Evolutionary conservation across 2,888 invertebrate species (phyloP), one percentile per base, ranked within the genome.

Genomic region (Diarsia rubi): DNA sequence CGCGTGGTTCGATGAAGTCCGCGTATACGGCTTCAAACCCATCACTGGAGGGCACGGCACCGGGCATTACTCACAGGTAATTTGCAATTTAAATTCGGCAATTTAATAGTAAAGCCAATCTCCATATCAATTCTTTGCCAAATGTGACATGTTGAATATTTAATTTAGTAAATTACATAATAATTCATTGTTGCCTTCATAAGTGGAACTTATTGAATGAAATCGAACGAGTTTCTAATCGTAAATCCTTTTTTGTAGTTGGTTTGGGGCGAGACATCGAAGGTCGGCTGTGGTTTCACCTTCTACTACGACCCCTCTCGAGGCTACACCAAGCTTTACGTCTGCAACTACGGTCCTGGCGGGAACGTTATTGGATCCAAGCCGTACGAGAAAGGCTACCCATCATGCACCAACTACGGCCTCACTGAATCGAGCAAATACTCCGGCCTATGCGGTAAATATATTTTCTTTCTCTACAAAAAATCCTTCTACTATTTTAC

Each of bases 271-370:
- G 98, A 98, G 91, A 98, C 98, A 19, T 98, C 98, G 90, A 97
- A 98, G 85, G 97, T 99, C 71, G 99, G 99, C 75, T 99, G 99
- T 91, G 99, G 99, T 45, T 99, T 97, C 92, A 97, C 98, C 0
- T 98, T 98, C 94, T 99, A 98, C 95, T 98, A 98, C 90, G 98
- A 98, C 89, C 97, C 97, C 3, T 83, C 92, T 4, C 95, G 97
- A 86, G 98, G 98, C 86, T 98, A 98, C 93, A 98, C 98, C 85
- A 98, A 98, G 93, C 97, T 98, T 78, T 98, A 98, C 94, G 98
- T 98, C 71, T 98, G 98, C 97, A 98, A 98, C 95, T 98, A 98
- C 90, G 98, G 98, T 72, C 98, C 98, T 19, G 98, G 98, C 81
- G 98, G 98, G 81, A 98, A 98, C 90, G 97, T 98, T 70, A 97